Evolutionary conservation across 2,888 invertebrate species (phyloP), one percentile per base, ranked within the genome.

Genomic region (Nomada hirtipes): DNA sequence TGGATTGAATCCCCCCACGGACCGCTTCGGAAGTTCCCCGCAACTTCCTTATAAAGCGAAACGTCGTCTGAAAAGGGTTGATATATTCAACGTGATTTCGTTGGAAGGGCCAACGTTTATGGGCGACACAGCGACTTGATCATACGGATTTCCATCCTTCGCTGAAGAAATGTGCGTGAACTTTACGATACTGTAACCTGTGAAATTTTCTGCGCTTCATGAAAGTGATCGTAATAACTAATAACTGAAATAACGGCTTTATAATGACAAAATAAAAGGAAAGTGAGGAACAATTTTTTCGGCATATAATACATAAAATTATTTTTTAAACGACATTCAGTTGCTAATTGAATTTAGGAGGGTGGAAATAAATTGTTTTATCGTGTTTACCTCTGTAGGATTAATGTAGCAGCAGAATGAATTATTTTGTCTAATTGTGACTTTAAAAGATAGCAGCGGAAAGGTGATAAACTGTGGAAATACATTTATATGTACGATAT

Each of bases 1-100:
- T 61, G 83, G 64, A 76, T 72, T 61, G 76, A 64, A 73, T 76
- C 71, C 76, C 69, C 76, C 60, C 15, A 23, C 44, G 57, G 73
- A 69, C 70, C 71, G 72, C 52, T 73, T 61, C 73, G 50, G 47
- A 65, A 76, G 73, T 57, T 70, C 44, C 73, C 76, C 60, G 71
- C 78, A 72, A 72, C 74, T 82, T 85, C 79, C 75, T 82, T 86
- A 72, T 76, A 87, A 84, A 84, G 65, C 81, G 76, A 78, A 77
- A 73, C 71, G 64, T 79, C 55, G 78, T 64, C 55, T 55, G 50
- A 20, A 75, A 86, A 82, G 75, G 76, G 81, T 82, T 82, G 82
- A 82, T 76, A 82, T 82, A 76, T 76, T 76, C 76, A 44, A 72
- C 63, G 67, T 67, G 82, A 76, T 77, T 80, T 71, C 77, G 59